Conservation (phyloP, 2,888 invertebrate species). For the Chloroclysta siterata region DNA sequence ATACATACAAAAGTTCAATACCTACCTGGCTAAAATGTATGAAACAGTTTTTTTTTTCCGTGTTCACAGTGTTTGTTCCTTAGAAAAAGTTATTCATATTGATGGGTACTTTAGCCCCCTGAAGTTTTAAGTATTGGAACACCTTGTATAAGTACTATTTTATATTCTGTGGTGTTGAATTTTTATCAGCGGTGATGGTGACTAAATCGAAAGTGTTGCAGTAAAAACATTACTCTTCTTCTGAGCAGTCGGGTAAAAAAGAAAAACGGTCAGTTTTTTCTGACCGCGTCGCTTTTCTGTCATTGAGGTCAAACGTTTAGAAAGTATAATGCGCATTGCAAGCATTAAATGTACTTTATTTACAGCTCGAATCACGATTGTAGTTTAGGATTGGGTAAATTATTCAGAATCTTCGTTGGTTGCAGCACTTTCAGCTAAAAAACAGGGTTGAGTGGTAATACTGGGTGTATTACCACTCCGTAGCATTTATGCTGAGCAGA, state of each 20-base stretch:
- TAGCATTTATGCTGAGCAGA: too few species aligned
- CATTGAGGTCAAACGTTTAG: slow-evolving; percentile 26
- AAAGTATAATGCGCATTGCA: slow-evolving; percentile 25
- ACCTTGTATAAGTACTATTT: neutral
- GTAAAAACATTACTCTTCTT: slow-evolving; percentile 3
- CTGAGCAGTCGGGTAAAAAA: slow-evolving; percentile 1
- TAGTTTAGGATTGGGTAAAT: neutral
- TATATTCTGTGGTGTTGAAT: neutral
- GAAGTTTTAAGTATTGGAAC: too few species aligned
- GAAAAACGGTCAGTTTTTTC: neutral
- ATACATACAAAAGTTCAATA: too few species aligned
- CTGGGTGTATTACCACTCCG: too few species aligned
- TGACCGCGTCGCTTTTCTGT: slow-evolving; percentile 25
- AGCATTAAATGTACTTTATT: slow-evolving; percentile 16
- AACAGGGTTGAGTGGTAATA: too few species aligned
- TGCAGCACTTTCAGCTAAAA: too few species aligned
- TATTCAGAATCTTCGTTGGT: too few species aligned
- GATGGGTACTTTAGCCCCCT: too few species aligned
- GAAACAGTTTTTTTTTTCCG: too few species aligned
- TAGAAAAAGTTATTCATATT: too few species aligned
- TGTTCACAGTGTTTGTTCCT: too few species aligned
- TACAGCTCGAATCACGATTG: slow-evolving; percentile 2
- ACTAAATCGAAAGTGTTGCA: slow-evolving; percentile 11
- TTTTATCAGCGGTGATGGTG: neutral
- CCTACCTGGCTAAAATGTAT: too few species aligned